Conservation (phyloP, 2,113 vertebrate species). For the Microcebus murinus region DNA sequence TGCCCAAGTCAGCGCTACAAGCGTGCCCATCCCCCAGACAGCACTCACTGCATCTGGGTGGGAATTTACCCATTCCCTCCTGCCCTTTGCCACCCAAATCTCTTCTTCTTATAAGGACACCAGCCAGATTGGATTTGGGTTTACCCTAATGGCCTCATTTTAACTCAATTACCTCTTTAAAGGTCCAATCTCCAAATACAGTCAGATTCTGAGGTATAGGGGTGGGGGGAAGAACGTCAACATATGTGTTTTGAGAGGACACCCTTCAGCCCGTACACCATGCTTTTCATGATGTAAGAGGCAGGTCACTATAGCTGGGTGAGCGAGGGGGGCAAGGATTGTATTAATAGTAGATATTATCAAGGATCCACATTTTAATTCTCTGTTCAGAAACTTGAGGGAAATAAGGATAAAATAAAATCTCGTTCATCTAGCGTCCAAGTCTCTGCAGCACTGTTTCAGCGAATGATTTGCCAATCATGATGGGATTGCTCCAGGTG, state of each 20-base stretch:
- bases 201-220: not conserved
- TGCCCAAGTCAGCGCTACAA: too few species aligned
- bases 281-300: not conserved
- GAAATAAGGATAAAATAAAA: conserved; percentile 7
- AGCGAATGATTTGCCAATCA: not conserved
- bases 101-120: not conserved
- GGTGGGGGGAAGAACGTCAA: not conserved
- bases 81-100: not conserved
- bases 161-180: not conserved
- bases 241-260: not conserved
- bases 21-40: too few species aligned
- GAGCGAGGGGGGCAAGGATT: too few species aligned
- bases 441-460: not conserved
- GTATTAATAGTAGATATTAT: not conserved
- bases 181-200: not conserved
- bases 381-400: not conserved
- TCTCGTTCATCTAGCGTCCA: not conserved
- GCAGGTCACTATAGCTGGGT: not conserved
- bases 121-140: not conserved
- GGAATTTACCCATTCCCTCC: too few species aligned
- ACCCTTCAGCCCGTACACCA: not conserved
- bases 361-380: not conserved
- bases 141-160: not conserved
- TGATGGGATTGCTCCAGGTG: not conserved
- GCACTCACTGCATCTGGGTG: too few species aligned